These are phyloP conservation scores for Trachemys scripta DNA, from an alignment of 2,113 vertebrate genomes.

Conservation along the genomic window DNA sequence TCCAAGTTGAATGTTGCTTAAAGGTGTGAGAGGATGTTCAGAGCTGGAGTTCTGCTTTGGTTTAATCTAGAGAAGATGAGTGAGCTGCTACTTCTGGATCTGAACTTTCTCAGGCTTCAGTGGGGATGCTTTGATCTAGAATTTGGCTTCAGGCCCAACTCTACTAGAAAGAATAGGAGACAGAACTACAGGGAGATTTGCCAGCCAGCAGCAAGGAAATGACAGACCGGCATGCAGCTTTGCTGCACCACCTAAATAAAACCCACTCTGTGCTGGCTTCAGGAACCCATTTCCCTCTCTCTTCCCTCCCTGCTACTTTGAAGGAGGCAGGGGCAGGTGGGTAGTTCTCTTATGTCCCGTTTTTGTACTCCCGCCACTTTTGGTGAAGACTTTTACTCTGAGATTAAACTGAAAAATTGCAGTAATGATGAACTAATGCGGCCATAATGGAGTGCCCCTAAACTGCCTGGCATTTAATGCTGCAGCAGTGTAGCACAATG, in stretches of 20 bases:
- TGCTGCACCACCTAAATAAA: accelerated
- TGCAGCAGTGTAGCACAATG: not conserved
- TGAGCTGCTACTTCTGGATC: not conserved
- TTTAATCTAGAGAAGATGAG: not conserved
- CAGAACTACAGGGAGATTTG: not conserved
- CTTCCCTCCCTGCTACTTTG: not conserved
- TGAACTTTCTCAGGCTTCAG: not conserved
- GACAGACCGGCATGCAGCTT: not conserved
- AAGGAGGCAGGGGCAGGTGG: not conserved
- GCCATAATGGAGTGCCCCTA: not conserved
- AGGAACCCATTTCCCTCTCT: not conserved
- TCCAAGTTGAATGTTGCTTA: not conserved
- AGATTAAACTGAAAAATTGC: not conserved
- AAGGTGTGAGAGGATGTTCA: not conserved
- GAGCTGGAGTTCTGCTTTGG: not conserved
- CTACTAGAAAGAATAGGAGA: not conserved
- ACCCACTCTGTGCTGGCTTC: not conserved
- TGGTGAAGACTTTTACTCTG: not conserved
- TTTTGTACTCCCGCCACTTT: not conserved
- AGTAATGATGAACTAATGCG: not conserved
- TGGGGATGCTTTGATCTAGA: not conserved
- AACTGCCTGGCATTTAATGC: not conserved
- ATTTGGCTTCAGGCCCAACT: not conserved
- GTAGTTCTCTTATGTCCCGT: not conserved
- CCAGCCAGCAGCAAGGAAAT: not conserved